Conservation (phyloP, 2,888 invertebrate species). For the Erannis defoliaria region DNA sequence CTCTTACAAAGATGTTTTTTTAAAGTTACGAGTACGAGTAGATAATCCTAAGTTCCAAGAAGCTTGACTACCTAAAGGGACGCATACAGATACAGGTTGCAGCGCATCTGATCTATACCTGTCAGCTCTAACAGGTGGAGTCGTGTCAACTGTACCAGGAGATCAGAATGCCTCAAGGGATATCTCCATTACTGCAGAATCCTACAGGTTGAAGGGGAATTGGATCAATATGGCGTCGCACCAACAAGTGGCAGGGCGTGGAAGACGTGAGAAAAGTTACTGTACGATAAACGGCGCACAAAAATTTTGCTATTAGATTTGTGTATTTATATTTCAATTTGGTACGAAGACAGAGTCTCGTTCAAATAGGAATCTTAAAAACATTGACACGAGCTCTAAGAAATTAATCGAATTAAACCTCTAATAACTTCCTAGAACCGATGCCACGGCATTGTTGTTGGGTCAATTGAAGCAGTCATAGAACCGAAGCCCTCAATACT, state of each 20-base stretch:
- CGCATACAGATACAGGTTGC: background rate
- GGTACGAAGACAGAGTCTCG: background rate
- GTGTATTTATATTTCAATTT: background rate
- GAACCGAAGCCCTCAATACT: background rate
- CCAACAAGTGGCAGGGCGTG: conserved; percentile 24
- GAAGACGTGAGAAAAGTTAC: background rate
- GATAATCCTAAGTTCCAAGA: no score
- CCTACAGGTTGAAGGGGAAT: conserved; percentile 25
- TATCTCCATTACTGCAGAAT: conserved; percentile 2
- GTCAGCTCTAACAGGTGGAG: conserved; percentile 20
- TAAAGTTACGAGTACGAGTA: no score
- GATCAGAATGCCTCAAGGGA: conserved; percentile 7
- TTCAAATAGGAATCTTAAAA: background rate
- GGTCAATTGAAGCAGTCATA: conserved; percentile 21
- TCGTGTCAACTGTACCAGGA: conserved; percentile 13
- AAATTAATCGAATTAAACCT: conserved; percentile 24
- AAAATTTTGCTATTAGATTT: background rate
- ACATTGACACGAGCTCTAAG: background rate
- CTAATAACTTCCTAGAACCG: conserved; percentile 30
- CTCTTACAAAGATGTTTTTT: background rate
- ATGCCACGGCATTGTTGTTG: conserved; percentile 16
- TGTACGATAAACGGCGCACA: conserved; percentile 6
- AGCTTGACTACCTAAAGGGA: no score
- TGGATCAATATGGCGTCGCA: conserved; percentile 16
- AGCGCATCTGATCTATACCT: background rate